Evolutionary conservation across 1,140 invertebrate genomes (phyloP), one percentile per base, ranked within the genome.

Genomic region (Trichomalopsis sarcophagae): DNA sequence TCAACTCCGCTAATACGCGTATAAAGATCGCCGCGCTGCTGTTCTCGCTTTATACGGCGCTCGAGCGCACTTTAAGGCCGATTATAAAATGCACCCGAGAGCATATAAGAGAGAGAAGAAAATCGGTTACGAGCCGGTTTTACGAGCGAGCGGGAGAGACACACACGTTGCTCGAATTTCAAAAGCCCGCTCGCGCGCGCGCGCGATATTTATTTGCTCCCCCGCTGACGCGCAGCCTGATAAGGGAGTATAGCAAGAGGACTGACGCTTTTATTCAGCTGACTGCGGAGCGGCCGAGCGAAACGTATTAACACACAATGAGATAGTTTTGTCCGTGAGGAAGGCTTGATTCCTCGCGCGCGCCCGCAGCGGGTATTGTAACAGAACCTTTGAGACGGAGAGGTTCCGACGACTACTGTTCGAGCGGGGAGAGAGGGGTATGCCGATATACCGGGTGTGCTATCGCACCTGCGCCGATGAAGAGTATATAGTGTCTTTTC

Each of bases 221-320:
- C n/a, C 55, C 62, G 55, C 33, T 76, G 40, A 44, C 40, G 40
- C 40, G 10, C 27, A 27, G 21, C 55, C 55, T 62, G 55, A 62
- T 62, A 62, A 62, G 27, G 30, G 47, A 76, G 77, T 47, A 62
- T 27, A 69, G 74, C 40, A 50, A 23, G 80, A 84, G 68, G 14
- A n/a, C 50, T 80, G 78, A 77, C 71, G 78, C 78, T 85, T 44
- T 85, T 85, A 85, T 85, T 85, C 84, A 79, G 84, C 40, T 78
- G 82, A 84, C 40, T 66, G 62, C 78, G 84, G 55, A 23, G 55
- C 47, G 21, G 17, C 47, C 79, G 21, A 62, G 50, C 85, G 87
- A 89, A 87, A 87, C 89, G 88, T 93, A 93, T 93, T 93, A 93
- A 93, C 93, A 93, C 92, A 93, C 93, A 93, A 93, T 93, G 92